Conservation (phyloP, 2,113 vertebrate genomes). For the Meriones unguiculatus region DNA sequence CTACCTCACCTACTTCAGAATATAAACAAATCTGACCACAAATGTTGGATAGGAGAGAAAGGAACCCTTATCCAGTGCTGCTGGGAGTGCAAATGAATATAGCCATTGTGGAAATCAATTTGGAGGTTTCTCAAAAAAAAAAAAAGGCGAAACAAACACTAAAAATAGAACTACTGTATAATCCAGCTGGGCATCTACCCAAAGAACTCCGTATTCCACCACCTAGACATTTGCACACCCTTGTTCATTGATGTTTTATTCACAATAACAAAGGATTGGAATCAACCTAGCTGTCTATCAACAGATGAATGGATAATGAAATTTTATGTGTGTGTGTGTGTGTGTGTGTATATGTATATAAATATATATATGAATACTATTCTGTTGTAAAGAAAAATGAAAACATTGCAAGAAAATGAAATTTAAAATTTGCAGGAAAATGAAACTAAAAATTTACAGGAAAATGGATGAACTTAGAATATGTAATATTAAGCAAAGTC, state of each 20-base stretch:
- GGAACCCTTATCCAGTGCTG: not conserved
- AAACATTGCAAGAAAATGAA: not conserved
- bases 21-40: not conserved
- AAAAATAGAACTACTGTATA: not conserved
- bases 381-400: not conserved
- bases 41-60: not conserved
- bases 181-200: not conserved
- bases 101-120: not conserved
- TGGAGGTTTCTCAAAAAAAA: not conserved
- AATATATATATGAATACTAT: not conserved
- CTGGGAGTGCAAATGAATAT: not conserved
- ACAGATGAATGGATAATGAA: not conserved
- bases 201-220: not conserved
- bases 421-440: not conserved
- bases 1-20: not conserved
- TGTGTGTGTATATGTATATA: not conserved
- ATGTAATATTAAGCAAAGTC: not conserved
- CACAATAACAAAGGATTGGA: not conserved
- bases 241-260: not conserved
- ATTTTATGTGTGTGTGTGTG: not conserved
- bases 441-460: not conserved
- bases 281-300: not conserved
- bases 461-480: not conserved
- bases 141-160: not conserved
- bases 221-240: not conserved